Evolutionary conservation across 1,140 invertebrate genomes (phyloP), one percentile per base, ranked within the genome.

Genomic region (Dinoponera quadriceps): DNA sequence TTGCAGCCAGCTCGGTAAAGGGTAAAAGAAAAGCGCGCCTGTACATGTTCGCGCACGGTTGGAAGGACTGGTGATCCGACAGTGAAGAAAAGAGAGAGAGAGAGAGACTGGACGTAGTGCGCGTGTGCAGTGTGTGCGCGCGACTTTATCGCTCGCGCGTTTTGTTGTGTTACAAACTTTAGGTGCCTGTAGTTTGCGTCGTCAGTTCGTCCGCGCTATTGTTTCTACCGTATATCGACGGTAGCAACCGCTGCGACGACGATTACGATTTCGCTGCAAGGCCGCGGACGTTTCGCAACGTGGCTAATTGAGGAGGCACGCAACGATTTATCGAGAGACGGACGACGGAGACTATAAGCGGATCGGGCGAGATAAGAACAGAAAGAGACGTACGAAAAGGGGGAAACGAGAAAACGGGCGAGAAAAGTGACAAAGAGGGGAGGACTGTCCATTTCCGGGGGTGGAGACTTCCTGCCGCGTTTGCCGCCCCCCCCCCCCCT

Each of bases 381-480:
- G 22, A 48, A 63, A 48, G 13, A 33, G 11, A 22, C 11, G 62
- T 22, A 14, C 18, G 22, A 14, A 16, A n/a, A 62, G 18, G 18
- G 60, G 27, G 27, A 9, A n/a, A 57, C 57, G n/a, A 68, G 54
- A 55, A 27, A 51, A 16, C 55, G 51, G 16, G 16, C 54, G 16
- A 59, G 60, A 73, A 60, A 72, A 22, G 29, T 83, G 29, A 7
- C 27, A 54, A 33, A 33, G 73, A 55, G n/a, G 27, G 20, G 38
- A 69, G 51, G 27, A 62, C 13, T 27, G n/a, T 55, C 2, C 74
- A 20, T 77, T 83, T 78, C 74, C 68, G 49, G 75, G 48, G 57
- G 54, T 13, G 48, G 69, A 62, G 55, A 86, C 49, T 80, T 29
- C 66, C 65, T 54, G 44, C 22, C 44, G 51, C 63, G 29, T 38